A percentile compares a stretch with the other conserved stretches of the same genome.
Evolutionary conservation across 2,113 vertebrate species (phyloP).

Genomic region (Podocnemis expansa): DNA sequence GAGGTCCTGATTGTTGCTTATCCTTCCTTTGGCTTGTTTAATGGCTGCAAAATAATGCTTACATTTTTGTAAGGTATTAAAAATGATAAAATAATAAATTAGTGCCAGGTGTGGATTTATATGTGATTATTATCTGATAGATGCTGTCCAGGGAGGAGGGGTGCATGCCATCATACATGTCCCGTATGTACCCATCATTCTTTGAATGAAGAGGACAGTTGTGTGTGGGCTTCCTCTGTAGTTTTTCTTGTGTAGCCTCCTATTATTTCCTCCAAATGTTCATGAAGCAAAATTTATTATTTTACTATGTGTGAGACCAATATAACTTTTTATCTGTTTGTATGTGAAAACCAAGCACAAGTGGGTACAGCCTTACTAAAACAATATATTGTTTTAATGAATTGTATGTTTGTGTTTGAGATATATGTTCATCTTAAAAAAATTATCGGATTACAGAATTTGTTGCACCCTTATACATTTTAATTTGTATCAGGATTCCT

Average conservation of each 20-base stretch:
- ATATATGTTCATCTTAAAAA: rapidly evolving
- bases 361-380: not conserved
- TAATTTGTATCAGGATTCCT: rapidly evolving
- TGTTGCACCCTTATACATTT: not conserved
- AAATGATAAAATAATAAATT: not conserved
- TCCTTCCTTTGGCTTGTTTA: not conserved
- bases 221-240: not conserved
- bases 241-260: not conserved
- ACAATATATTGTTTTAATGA: not conserved
- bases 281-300: not conserved
- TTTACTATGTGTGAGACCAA: not conserved
- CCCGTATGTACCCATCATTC: not conserved
- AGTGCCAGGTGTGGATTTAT: not conserved
- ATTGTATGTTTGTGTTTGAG: not conserved
- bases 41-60: not conserved
- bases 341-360: not conserved
- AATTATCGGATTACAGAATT: not conserved
- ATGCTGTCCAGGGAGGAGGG: not conserved
- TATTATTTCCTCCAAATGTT: not conserved
- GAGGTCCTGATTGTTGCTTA: not conserved
- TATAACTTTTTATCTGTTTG: not conserved
- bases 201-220: not conserved
- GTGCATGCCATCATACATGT: not conserved
- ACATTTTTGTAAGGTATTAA: not conserved
- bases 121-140: not conserved